Base-by-base conservation (phyloP, 2,888 invertebrate species). In the Dysmachus trigonus region DNA sequence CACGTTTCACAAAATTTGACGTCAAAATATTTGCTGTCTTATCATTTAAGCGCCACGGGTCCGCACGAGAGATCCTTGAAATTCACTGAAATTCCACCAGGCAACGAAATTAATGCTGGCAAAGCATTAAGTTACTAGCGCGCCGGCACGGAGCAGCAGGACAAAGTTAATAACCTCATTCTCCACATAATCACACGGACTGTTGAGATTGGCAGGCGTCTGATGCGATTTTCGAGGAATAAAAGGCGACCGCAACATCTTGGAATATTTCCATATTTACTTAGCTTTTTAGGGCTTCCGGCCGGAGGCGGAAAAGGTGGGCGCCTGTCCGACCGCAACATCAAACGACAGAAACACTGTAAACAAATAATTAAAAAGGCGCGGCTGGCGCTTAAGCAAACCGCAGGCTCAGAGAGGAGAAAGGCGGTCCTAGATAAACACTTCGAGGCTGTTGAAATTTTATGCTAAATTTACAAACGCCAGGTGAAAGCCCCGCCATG, bases 291-390 rank as follows among this genome's bases (percentile, higher is more conserved):
- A 13, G 22, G 35, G 83, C 72, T 72, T 83, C 83, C 83, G 71
- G 18, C 72, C 35, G 18, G 31, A 30, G 53, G 10, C 27, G 72
- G 72, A 72, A 72, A 82, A 41, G 71, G 18, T n/a, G 47, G 72
- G 13, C 31, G 33, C 62, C n/a, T n/a, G n/a, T n/a, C 13, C 27
- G 30, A 62, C 83, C 71, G 72, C n/a, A 47, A 83, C 72, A 83
- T 83, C 83, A 83, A 41, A 83, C 83, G 83, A 71, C 71, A 83
- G 72, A 38, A 72, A 30, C 38, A 38, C 31, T 13, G 83, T 62
- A 71, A 83, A 83, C 83, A 83, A 72, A 83, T 83, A 83, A 83
- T 83, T 83, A 83, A 72, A 83, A 83, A 83, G 83, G 72, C 53
- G 83, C 83, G 83, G 82, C 72, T 72, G 83, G 83, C 72, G 83